Evolutionary conservation across 2,888 invertebrate species (phyloP).

Genomic region (Eupithecia pulchellata): DNA sequence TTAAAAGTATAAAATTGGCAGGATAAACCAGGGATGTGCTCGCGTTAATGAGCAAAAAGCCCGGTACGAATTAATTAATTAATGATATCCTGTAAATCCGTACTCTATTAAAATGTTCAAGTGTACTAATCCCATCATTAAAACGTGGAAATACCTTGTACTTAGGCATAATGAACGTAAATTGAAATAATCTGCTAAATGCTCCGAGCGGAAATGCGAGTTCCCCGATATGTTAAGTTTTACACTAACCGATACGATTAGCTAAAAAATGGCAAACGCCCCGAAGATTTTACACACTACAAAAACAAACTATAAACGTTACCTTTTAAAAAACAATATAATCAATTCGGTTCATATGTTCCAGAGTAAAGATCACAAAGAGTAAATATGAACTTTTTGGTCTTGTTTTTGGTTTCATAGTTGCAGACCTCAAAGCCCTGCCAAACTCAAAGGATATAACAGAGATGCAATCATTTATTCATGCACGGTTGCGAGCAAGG

Average conservation of each 20-base stretch:
- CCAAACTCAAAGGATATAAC: neutral
- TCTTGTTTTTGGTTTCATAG: no score
- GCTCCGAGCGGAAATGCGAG: neutral
- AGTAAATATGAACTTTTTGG: no score
- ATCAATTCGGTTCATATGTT: no score
- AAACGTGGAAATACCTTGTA: neutral
- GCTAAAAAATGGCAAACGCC: neutral
- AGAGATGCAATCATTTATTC: neutral
- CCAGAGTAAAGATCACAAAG: no score
- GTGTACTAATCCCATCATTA: neutral
- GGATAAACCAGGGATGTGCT: no score
- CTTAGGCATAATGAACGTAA: neutral
- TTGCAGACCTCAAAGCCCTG: no score
- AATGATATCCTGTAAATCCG: neutral
- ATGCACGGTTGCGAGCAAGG: neutral
- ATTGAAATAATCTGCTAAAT: conserved; percentile 5
- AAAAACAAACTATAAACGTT: no score
- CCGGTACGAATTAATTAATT: no score
- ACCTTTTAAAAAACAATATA: no score
- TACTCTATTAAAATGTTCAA: conserved; percentile 5
- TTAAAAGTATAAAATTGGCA: no score
- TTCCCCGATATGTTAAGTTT: neutral
- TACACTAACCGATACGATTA: neutral
- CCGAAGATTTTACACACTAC: no score
- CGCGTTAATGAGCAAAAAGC: no score